phyloP scores from a whole-genome alignment of 2,113 vertebrate species.

The Ctenomys sociabilis region DNA sequence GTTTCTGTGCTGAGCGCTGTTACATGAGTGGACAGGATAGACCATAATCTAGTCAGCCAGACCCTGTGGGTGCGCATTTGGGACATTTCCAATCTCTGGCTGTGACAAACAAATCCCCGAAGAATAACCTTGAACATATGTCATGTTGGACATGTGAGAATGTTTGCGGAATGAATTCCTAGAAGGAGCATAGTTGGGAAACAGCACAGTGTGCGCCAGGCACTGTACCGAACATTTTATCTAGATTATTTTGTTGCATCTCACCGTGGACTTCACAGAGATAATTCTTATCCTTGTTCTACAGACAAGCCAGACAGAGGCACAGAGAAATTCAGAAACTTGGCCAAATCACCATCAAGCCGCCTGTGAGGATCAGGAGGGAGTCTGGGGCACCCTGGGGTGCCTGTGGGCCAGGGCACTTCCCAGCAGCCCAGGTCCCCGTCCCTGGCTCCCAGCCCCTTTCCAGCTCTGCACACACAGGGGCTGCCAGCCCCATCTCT shows the following conservation, averaged over 20 bases:
- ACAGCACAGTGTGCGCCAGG: neutral
- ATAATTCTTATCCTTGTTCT: neutral
- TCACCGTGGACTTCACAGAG: neutral
- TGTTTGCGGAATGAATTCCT: neutral
- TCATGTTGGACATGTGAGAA: neutral
- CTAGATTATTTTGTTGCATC: neutral
- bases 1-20: neutral
- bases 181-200: neutral
- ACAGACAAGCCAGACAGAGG: neutral
- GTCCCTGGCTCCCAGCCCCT: neutral
- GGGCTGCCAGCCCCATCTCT: neutral
- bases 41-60: neutral
- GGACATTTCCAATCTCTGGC: neutral
- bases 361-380: neutral
- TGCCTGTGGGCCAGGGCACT: neutral
- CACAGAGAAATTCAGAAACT: neutral
- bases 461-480: neutral
- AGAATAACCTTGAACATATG: slow-evolving; percentile 31
- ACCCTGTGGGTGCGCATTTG: neutral
- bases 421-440: too few relatives aligned
- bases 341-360: neutral
- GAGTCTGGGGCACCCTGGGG: neutral
- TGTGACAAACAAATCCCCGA: neutral
- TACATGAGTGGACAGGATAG: too few relatives aligned
- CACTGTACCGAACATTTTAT: neutral